These are phyloP conservation scores for Netelia virgata DNA, from an alignment of 2,888 invertebrate genomes.

Conservation along the genomic window DNA sequence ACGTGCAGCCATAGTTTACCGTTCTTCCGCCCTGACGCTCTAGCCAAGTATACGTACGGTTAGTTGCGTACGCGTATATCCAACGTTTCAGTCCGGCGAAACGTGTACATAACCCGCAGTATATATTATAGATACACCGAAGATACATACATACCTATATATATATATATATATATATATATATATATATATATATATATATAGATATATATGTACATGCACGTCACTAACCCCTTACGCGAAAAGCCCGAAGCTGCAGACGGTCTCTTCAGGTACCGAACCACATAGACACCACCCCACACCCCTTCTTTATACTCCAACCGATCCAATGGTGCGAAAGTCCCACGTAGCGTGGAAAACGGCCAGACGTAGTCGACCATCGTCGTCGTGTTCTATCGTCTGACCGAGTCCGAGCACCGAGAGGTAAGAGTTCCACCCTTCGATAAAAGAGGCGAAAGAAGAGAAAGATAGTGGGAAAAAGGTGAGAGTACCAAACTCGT, in stretches of 20 bases:
- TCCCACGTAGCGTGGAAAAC: constrained; percentile 63
- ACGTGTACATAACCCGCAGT: background rate
- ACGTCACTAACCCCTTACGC: constrained; percentile 1
- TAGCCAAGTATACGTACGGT: constrained; percentile 47
- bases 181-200: constrained; percentile 12
- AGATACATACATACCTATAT: constrained; percentile 5
- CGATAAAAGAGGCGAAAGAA: constrained; percentile 49
- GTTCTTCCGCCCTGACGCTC: constrained; percentile 70
- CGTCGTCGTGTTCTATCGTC: constrained; percentile 43
- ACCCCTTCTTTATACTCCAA: constrained; percentile 9
- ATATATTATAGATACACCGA: too few species aligned
- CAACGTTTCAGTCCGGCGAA: constrained; percentile 16
- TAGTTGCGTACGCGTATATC: constrained; percentile 12
- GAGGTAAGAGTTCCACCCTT: constrained; percentile 42
- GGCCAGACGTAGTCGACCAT: constrained; percentile 52
- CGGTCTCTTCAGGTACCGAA: constrained; percentile 32
- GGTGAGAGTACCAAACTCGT: constrained; percentile 32
- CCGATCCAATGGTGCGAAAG: constrained; percentile 56
- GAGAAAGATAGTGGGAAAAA: constrained; percentile 18
- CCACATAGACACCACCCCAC: constrained; percentile 13
- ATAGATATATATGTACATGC: background rate
- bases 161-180: background rate
- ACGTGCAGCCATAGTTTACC: constrained; percentile 75
- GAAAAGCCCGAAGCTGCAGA: constrained; percentile 18
- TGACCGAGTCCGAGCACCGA: constrained; percentile 23